These are phyloP conservation scores for Epinephelus cyanopodus DNA, from an alignment of 2,113 vertebrate species.

Conservation along the genomic window DNA sequence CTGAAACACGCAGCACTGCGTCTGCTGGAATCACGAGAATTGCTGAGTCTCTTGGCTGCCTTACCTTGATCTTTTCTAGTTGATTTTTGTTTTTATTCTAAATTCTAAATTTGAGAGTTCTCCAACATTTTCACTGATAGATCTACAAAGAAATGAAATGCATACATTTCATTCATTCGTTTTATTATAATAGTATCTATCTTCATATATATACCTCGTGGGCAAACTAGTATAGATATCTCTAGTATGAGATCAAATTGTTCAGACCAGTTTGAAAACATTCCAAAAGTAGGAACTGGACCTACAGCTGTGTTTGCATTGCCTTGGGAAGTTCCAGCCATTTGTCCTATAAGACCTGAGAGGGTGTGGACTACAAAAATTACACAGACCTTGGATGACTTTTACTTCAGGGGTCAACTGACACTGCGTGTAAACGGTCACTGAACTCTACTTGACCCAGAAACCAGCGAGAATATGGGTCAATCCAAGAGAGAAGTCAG, in stretches of 20 bases:
- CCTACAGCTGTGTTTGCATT: neutral
- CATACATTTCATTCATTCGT: neutral
- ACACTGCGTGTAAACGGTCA: slow-evolving; percentile 13
- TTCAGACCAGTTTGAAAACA: neutral
- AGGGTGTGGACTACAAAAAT: slow-evolving; percentile 2
- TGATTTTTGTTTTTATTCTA: neutral
- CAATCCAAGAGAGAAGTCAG: slow-evolving; percentile 10
- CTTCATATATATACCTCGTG: too few relatives aligned
- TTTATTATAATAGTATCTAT: neutral
- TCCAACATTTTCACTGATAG: neutral
- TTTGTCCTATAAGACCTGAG: slow-evolving; percentile 20
- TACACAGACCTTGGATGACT: slow-evolving; percentile 35
- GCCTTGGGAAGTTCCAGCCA: slow-evolving; percentile 3
- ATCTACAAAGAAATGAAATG: neutral
- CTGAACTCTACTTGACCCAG: slow-evolving; percentile 57
- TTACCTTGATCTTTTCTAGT: too few relatives aligned
- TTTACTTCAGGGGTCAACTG: slow-evolving; percentile 46
- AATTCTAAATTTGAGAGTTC: neutral
- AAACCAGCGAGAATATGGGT: slow-evolving; percentile 28
- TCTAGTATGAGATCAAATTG: neutral
- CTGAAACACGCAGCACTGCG: too few relatives aligned
- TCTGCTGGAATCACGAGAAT: too few relatives aligned
- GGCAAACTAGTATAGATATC: neutral
- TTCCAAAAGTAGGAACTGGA: neutral
- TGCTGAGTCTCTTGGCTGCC: too few relatives aligned